Percentiles rank a stretch among this genome's conserved stretches.
These are phyloP conservation scores for Aplidium turbinatum DNA, from an alignment of 23 tunicate species.

Conservation along the genomic window DNA sequence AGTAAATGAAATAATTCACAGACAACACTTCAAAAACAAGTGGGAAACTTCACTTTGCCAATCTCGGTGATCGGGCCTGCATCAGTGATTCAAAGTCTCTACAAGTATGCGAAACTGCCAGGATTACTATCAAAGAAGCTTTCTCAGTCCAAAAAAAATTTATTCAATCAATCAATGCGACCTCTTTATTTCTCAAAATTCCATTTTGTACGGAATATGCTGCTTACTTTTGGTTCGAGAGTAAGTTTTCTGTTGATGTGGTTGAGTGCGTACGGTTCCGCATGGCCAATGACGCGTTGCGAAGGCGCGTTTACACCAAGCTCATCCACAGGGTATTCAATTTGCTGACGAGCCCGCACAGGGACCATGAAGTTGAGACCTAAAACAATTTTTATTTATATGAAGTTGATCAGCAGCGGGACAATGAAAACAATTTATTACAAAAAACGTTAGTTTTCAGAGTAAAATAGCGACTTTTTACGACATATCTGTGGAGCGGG, in stretches of 20 bases:
- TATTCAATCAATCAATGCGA: no score
- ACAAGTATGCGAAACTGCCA: no score
- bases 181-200: no score
- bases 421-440: neutral
- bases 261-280: conserved; percentile 73
- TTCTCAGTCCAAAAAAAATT: no score
- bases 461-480: neutral
- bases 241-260: conserved; percentile 93
- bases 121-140: no score
- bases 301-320: conserved; percentile 84
- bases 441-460: neutral
- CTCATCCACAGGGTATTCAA: conserved; percentile 71
- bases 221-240: conserved; percentile 80
- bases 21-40: no score
- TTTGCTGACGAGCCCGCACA: conserved; percentile 83
- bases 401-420: no score
- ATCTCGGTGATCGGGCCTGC: no score
- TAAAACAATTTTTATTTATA: conserved; percentile 14
- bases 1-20: no score
- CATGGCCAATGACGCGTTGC: conserved; percentile 37
- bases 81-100: no score
- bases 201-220: neutral
- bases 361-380: conserved; percentile 89
- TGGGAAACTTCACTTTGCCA: no score
- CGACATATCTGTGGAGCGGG: no score